phyloP scores from a whole-genome alignment of 2,888 invertebrate genomes.

The Polymixis lichenea region DNA sequence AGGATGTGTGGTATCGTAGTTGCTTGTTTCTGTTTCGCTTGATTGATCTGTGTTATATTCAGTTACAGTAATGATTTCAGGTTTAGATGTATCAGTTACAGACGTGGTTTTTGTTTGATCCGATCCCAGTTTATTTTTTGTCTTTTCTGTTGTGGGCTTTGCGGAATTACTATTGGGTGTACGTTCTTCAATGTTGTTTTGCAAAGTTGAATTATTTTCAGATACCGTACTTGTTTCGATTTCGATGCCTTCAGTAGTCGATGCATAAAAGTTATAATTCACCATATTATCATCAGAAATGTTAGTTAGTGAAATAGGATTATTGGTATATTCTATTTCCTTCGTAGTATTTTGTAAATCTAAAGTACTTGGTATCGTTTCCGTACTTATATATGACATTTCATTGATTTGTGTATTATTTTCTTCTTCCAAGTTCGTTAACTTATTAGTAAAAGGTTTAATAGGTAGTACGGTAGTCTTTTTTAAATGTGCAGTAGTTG shows the following conservation, averaged over 20 bases:
- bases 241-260: conserved; percentile 14
- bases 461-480: conserved; percentile 1
- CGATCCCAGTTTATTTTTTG: not conserved
- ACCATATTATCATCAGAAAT: not conserved
- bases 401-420: conserved; percentile 1
- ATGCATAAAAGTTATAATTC: not conserved
- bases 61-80: conserved; percentile 16
- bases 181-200: conserved; percentile 11
- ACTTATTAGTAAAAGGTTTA: conserved; percentile 10
- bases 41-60: conserved; percentile 33
- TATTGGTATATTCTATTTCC: conserved; percentile 9
- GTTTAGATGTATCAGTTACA: not conserved
- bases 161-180: conserved; percentile 11
- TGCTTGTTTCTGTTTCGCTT: not conserved
- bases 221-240: conserved; percentile 21
- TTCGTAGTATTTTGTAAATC: conserved; percentile 16
- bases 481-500: conserved; percentile 3
- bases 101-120: conserved; percentile 6
- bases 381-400: conserved; percentile 12
- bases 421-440: conserved; percentile 3
- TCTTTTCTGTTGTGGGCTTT: conserved; percentile 24
- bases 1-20: not conserved
- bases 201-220: conserved; percentile 11
- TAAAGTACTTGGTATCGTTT: conserved; percentile 3
- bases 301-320: conserved; percentile 9